A percentile compares a stretch with the other conserved stretches of the same genome.
These are phyloP conservation scores for Eilema caniola DNA, from an alignment of 2,888 invertebrate genomes.

Conservation along the genomic window DNA sequence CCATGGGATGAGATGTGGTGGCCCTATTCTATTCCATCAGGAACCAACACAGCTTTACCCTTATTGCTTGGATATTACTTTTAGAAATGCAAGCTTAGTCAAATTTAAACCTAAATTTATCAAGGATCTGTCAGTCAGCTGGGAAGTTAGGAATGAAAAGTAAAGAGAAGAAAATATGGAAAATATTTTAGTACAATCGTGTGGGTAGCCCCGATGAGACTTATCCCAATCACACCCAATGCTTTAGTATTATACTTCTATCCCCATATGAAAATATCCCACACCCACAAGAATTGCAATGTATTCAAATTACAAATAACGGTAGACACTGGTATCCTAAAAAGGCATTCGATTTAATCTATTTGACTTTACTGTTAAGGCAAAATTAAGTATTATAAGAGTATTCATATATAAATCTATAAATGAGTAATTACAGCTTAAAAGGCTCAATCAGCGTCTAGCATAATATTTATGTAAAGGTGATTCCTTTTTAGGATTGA, in stretches of 20 bases:
- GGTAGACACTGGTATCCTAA: slow-evolving; percentile 4
- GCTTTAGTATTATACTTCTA: neutral
- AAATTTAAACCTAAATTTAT: no score
- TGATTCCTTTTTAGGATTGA: slow-evolving; percentile 5
- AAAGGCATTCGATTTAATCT: slow-evolving; percentile 18
- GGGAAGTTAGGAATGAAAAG: neutral
- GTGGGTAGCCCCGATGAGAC: neutral
- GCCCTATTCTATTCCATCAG: no score
- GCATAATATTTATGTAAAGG: neutral
- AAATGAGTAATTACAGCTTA: slow-evolving; percentile 7
- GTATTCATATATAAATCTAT: neutral
- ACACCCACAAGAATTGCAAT: neutral
- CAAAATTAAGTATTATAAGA: slow-evolving; percentile 14
- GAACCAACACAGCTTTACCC: no score
- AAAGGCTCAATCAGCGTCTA: neutral
- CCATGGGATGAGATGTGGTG: no score
- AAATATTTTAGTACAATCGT: neutral
- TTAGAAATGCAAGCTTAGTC: no score
- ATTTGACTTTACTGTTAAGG: neutral
- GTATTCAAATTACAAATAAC: neutral
- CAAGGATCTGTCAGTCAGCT: no score
- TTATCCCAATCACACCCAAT: neutral
- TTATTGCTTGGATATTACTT: no score
- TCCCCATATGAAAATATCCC: neutral
- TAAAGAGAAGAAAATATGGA: neutral